Conservation (phyloP, 2,888 invertebrate species). For the Mactromeris polynyma region DNA sequence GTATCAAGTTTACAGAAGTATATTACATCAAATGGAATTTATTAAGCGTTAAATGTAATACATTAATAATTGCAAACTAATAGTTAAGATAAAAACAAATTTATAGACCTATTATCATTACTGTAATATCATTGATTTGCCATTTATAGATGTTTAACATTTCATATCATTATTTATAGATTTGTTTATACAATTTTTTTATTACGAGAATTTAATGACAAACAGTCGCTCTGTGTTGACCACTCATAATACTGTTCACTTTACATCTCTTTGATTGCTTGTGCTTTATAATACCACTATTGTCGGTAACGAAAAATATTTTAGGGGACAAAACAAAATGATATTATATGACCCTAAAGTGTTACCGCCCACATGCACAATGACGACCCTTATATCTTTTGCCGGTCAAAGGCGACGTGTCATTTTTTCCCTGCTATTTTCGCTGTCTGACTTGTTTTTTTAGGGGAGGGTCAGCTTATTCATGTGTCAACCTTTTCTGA, state of each 20-base stretch:
- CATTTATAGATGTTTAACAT: neutral
- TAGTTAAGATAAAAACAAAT: no score
- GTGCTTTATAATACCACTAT: neutral
- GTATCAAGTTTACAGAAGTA: no score
- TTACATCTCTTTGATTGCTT: neutral
- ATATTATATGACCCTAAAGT: neutral
- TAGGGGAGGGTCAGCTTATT: slow-evolving; percentile 14
- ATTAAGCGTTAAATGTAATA: no score
- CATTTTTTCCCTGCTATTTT: neutral
- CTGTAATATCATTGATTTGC: neutral
- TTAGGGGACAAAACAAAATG: neutral
- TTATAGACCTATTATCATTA: no score
- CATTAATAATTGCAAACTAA: no score
- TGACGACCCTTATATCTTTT: neutral
- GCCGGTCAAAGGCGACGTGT: slow-evolving; percentile 5
- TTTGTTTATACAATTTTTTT: neutral
- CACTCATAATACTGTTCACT: neutral
- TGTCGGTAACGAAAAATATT: neutral
- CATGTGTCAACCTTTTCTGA: slow-evolving; percentile 14
- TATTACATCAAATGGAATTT: no score
- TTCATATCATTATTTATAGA: neutral
- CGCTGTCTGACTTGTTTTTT: slow-evolving; percentile 12
- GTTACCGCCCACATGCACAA: neutral
- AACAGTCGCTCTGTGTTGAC: neutral
- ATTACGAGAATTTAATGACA: neutral